These are phyloP conservation scores for Exephanes ischioxanthus DNA, from an alignment of 2,888 invertebrate genomes.

Conservation along the genomic window DNA sequence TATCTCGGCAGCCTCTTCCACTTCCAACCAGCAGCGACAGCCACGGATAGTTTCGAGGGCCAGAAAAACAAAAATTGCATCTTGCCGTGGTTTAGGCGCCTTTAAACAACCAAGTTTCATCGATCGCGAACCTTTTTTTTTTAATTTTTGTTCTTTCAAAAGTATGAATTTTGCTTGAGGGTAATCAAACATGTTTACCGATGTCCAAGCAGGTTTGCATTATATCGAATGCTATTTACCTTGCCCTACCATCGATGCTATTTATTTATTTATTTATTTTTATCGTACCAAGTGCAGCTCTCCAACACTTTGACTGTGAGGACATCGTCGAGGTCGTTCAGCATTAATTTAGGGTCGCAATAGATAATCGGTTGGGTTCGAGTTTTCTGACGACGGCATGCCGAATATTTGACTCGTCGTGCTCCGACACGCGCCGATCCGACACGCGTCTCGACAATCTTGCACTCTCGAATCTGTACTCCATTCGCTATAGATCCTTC, in stretches of 20 bases:
- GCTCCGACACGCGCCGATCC: constrained; percentile 28
- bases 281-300: too few relatives aligned
- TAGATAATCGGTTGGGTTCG: constrained; percentile 7
- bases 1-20: not conserved
- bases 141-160: too few relatives aligned
- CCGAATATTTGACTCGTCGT: constrained; percentile 14
- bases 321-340: not conserved
- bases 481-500: constrained; percentile 21
- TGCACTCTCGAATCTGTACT: constrained; percentile 40
- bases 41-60: not conserved
- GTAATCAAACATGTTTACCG: too few relatives aligned
- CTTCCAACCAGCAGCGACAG: not conserved
- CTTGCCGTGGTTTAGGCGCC: not conserved
- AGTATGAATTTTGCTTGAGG: not conserved
- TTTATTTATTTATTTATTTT: too few relatives aligned
- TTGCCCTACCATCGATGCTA: too few relatives aligned
- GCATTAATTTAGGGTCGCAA: not conserved
- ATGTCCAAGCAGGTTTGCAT: too few relatives aligned
- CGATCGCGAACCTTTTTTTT: too few relatives aligned
- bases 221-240: too few relatives aligned
- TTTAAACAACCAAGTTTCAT: not conserved
- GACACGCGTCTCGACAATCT: constrained; percentile 38
- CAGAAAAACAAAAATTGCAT: constrained; percentile 19
- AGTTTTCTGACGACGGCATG: not conserved
- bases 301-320: too few relatives aligned